A percentile compares a stretch with the other conserved stretches of the same genome.
Conservation (phyloP, 2,888 invertebrate genomes). For the Microplitis deprimator region DNA sequence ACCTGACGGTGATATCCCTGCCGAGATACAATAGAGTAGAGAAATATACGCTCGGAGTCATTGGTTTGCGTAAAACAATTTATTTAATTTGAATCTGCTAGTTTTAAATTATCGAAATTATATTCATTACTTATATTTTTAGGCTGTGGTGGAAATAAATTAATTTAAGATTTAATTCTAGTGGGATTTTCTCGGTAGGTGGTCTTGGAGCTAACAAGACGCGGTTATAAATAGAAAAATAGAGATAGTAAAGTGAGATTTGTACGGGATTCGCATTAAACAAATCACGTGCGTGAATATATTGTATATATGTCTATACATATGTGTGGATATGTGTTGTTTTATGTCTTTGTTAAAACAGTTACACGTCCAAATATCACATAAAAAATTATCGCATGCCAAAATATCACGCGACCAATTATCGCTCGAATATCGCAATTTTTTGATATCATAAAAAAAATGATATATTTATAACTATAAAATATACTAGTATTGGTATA, state of each 20-base stretch:
- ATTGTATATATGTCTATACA: not conserved
- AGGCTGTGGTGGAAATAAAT: not conserved
- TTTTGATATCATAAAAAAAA: too few species aligned
- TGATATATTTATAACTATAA: too few species aligned
- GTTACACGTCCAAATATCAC: too few species aligned
- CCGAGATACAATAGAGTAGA: conserved; percentile 54
- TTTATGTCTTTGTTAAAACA: too few species aligned
- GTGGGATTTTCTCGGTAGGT: conserved; percentile 6
- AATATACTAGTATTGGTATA: too few species aligned
- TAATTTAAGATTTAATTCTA: conserved; percentile 4
- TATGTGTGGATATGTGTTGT: conserved; percentile 29
- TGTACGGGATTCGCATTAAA: conserved; percentile 57
- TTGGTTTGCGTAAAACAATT: not conserved
- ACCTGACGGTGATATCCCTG: conserved; percentile 63
- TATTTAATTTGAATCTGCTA: too few species aligned
- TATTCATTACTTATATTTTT: not conserved
- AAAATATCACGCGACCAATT: too few species aligned
- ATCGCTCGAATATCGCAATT: too few species aligned
- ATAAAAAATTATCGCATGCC: too few species aligned
- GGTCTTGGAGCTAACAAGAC: conserved; percentile 6
- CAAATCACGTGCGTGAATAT: conserved; percentile 54
- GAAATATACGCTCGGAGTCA: conserved; percentile 26
- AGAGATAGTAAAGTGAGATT: conserved; percentile 35
- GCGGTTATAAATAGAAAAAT: conserved; percentile 28
- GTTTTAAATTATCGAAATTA: not conserved